Conservation (phyloP, 2,113 vertebrate genomes). For the Zeus faber region DNA sequence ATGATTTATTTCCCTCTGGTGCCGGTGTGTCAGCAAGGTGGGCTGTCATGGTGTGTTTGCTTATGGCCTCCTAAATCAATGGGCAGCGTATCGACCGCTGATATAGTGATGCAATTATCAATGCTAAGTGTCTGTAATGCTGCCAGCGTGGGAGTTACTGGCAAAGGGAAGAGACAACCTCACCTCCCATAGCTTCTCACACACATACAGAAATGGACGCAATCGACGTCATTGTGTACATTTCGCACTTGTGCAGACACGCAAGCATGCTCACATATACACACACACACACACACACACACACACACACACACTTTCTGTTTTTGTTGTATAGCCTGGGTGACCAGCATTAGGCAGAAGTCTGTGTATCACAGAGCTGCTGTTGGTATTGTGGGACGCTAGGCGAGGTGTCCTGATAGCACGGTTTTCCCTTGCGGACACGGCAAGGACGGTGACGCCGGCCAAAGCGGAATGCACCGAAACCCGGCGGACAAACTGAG, state of each 20-base stretch:
- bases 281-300: background rate
- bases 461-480: background rate
- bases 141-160: conserved; percentile 54
- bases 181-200: background rate
- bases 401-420: too few relatives aligned
- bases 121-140: conserved; percentile 69
- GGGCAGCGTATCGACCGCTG: conserved; percentile 59
- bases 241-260: background rate
- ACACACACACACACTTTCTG: background rate
- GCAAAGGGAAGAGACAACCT: conserved; percentile 30
- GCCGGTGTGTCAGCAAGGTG: conserved; percentile 43
- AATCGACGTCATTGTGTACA: background rate
- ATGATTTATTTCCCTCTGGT: conserved; percentile 57
- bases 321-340: too few relatives aligned
- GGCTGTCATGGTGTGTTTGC: conserved; percentile 48
- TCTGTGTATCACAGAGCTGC: background rate
- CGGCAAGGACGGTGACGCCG: too few relatives aligned
- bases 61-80: conserved; percentile 67
- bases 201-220: background rate
- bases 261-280: background rate
- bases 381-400: too few relatives aligned
- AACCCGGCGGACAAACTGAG: too few relatives aligned
- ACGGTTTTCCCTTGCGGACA: too few relatives aligned
- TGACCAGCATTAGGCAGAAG: background rate
- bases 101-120: conserved; percentile 70